Conservation (phyloP, 2,888 invertebrate genomes). For the Tachystola acroxantha region DNA sequence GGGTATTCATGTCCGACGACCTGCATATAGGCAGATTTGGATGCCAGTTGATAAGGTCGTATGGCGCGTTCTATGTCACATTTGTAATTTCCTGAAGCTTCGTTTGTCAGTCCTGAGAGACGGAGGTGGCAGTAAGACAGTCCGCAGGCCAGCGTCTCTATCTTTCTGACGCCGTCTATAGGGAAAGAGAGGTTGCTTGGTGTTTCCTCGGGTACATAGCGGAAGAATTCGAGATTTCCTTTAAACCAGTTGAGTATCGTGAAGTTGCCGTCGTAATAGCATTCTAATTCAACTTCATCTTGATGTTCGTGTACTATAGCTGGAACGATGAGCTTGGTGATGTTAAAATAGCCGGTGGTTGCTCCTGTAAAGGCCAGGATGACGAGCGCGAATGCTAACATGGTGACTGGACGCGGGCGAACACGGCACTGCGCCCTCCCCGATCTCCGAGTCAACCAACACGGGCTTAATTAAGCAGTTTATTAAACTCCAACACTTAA, state of each 20-base stretch:
- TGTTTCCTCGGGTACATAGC: slow-evolving; percentile 54
- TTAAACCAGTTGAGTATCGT: slow-evolving; percentile 67
- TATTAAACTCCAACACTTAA: slow-evolving; percentile 73
- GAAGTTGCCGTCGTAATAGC: slow-evolving; percentile 65
- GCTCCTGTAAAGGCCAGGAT: slow-evolving; percentile 24
- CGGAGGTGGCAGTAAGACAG: slow-evolving; percentile 51
- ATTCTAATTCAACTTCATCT: slow-evolving; percentile 55
- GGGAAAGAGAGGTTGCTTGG: slow-evolving; percentile 60
- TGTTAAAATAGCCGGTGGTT: slow-evolving; percentile 45
- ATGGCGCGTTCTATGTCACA: slow-evolving; percentile 62
- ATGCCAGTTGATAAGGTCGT: slow-evolving; percentile 56
- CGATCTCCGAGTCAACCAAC: no score
- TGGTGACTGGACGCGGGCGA: slow-evolving; percentile 54
- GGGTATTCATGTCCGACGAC: slow-evolving; percentile 49
- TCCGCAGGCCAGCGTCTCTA: slow-evolving; percentile 56
- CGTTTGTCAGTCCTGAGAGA: slow-evolving; percentile 52
- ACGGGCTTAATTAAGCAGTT: slow-evolving; percentile 72
- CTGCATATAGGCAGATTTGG: slow-evolving; percentile 51
- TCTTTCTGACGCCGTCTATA: slow-evolving; percentile 49
- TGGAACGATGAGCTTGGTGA: slow-evolving; percentile 56
- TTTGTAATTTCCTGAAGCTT: slow-evolving; percentile 58
- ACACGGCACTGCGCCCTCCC: slow-evolving; percentile 53
- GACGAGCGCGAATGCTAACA: slow-evolving; percentile 43
- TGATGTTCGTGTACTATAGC: slow-evolving; percentile 43
- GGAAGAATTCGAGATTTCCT: slow-evolving; percentile 60